These are phyloP conservation scores for Tetragonisca angustula DNA, from an alignment of 2,888 invertebrate species.

Conservation along the genomic window DNA sequence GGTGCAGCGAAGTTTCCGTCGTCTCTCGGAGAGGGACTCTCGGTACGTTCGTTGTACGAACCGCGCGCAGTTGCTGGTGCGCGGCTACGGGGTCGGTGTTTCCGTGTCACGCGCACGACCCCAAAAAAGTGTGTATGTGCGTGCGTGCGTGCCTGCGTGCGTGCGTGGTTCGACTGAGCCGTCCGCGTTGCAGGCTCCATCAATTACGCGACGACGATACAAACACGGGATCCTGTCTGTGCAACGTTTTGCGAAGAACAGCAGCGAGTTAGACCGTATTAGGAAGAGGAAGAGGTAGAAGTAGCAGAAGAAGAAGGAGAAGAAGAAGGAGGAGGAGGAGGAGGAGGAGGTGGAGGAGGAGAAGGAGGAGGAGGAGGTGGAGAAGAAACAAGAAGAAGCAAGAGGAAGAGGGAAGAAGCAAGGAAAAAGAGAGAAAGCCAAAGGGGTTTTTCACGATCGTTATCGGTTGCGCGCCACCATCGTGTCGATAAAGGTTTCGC, in stretches of 20 bases:
- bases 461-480: constrained; percentile 25
- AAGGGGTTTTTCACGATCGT: neutral
- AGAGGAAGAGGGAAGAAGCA: neutral
- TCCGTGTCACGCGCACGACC: constrained; percentile 61
- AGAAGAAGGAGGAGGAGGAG: neutral
- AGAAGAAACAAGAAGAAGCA: neutral
- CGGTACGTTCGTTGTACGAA: constrained; percentile 63
- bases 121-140: constrained; percentile 53
- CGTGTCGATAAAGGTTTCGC: constrained; percentile 8
- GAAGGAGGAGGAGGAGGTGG: neutral
- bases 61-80: constrained; percentile 68
- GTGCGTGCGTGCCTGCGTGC: constrained; percentile 54
- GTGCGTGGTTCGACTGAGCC: constrained; percentile 39
- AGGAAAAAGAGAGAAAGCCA: neutral
- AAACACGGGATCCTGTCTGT: constrained; percentile 19
- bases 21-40: constrained; percentile 68
- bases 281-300: neutral
- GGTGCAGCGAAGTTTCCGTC: constrained; percentile 69
- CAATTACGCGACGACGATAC: constrained; percentile 29
- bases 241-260: neutral
- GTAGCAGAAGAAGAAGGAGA: neutral
- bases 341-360: neutral
- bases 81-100: constrained; percentile 68
- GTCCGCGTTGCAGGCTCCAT: constrained; percentile 30
- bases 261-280: neutral